Percentiles rank a stretch among this genome's conserved stretches.
phyloP scores from a whole-genome alignment of 2,113 vertebrate genomes.

The Callopanchax toddi region DNA sequence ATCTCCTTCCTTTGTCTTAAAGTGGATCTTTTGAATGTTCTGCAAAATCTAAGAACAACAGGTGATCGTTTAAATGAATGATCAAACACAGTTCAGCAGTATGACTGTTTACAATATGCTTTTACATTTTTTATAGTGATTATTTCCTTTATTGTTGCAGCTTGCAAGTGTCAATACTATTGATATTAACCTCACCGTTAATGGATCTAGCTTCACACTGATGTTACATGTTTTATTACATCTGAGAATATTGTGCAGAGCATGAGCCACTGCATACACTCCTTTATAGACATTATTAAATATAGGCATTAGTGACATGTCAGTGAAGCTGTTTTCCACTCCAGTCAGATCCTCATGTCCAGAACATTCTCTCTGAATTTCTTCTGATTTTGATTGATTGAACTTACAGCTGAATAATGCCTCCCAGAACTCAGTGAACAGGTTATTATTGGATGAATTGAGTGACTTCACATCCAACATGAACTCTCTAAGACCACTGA shows the following conservation, averaged over 20 bases:
- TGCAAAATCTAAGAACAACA: too few relatives aligned
- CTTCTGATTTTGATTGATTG: neutral
- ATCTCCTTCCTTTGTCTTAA: too few relatives aligned
- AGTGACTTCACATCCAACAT: constrained; percentile 66
- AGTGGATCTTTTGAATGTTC: too few relatives aligned
- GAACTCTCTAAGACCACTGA: constrained; percentile 71
- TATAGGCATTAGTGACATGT: constrained; percentile 71
- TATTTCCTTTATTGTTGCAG: too few relatives aligned
- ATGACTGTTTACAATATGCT: too few relatives aligned
- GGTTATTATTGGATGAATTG: constrained; percentile 47
- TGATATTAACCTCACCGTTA: too few relatives aligned
- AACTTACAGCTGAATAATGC: constrained; percentile 66
- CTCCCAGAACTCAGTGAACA: constrained; percentile 74
- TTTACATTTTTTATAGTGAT: too few relatives aligned
- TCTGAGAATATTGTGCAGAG: constrained; percentile 27
- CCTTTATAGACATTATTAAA: constrained; percentile 78
- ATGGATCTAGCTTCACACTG: constrained; percentile 24
- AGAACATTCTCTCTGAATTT: constrained; percentile 45
- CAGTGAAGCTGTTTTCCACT: constrained; percentile 68
- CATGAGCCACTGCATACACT: neutral
- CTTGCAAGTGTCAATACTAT: constrained; percentile 55
- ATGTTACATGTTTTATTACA: constrained; percentile 61
- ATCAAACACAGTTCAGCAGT: too few relatives aligned
- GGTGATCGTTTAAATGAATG: too few relatives aligned
- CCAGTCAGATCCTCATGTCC: constrained; percentile 65